Percentiles rank a stretch among this genome's conserved stretches.
phyloP scores from a whole-genome alignment of 2,113 vertebrate species.

The Hemiscyllium ocellatum region DNA sequence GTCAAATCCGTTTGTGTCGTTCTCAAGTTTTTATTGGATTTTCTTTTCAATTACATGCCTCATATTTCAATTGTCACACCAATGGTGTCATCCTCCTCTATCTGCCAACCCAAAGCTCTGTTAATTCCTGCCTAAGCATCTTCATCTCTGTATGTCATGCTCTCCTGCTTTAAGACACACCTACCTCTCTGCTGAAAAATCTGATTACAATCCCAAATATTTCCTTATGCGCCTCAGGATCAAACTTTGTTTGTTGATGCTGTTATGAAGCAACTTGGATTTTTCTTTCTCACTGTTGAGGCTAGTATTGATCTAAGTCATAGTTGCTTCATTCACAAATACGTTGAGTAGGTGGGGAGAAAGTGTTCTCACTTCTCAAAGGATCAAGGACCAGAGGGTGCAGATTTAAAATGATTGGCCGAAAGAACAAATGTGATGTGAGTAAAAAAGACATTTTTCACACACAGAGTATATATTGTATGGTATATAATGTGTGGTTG shows the following conservation, averaged over 20 bases:
- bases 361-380: too few species aligned
- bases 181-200: neutral
- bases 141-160: neutral
- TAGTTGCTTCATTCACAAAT: neutral
- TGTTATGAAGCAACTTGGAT: neutral
- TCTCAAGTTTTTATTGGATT: too few species aligned
- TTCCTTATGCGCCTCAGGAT: neutral
- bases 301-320: neutral
- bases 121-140: neutral
- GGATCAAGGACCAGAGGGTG: too few species aligned
- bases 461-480: too few species aligned
- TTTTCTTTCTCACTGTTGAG: neutral
- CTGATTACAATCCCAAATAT: neutral
- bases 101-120: neutral
- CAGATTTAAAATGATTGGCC: too few species aligned
- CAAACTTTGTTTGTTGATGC: neutral
- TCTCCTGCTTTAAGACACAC: neutral
- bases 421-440: too few species aligned
- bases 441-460: too few species aligned
- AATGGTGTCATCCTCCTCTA: neutral
- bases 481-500: too few species aligned
- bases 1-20: too few species aligned
- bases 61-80: neutral
- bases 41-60: neutral
- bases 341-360: too few species aligned